Percentiles rank a stretch among this genome's conserved stretches.
Conservation (phyloP, 2,888 invertebrate species). For the Amiota mariae region DNA sequence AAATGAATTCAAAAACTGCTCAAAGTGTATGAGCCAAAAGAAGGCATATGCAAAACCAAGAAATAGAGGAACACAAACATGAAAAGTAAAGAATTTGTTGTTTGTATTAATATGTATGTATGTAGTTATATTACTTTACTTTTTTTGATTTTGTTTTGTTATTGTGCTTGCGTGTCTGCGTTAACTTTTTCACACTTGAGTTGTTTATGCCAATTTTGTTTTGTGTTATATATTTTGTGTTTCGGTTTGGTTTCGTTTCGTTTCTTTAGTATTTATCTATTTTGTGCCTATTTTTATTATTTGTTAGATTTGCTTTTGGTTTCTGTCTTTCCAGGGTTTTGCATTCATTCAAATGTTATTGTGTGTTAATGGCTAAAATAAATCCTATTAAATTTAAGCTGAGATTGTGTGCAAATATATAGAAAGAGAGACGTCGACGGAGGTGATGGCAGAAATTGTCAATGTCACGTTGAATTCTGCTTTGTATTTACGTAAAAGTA, state of each 20-base stretch:
- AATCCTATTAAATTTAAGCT: background rate
- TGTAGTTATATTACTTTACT: slow-evolving; percentile 35
- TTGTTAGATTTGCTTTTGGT: no score
- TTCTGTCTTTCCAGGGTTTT: background rate
- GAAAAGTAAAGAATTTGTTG: slow-evolving; percentile 39
- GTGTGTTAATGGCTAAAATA: slow-evolving; percentile 10
- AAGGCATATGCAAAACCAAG: background rate
- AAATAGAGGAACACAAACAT: no score
- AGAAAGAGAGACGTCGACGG: background rate
- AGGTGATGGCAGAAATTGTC: no score
- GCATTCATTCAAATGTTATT: background rate
- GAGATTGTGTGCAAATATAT: background rate
- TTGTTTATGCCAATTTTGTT: slow-evolving; percentile 33
- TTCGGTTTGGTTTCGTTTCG: background rate
- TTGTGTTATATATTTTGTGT: no score
- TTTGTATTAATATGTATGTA: slow-evolving; percentile 35
- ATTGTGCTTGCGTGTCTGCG: slow-evolving; percentile 28
- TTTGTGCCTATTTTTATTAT: background rate
- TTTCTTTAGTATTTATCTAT: slow-evolving; percentile 45
- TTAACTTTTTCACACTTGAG: slow-evolving; percentile 45
- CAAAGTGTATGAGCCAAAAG: background rate
- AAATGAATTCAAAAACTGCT: background rate
- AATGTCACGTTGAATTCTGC: no score
- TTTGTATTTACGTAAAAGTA: no score
- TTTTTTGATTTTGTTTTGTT: slow-evolving; percentile 30